A percentile compares a stretch with the other conserved stretches of the same genome.
These are phyloP conservation scores for Hydrocynus forskahlii DNA, from an alignment of 2,797 vertebrate genomes.

Conservation along the genomic window DNA sequence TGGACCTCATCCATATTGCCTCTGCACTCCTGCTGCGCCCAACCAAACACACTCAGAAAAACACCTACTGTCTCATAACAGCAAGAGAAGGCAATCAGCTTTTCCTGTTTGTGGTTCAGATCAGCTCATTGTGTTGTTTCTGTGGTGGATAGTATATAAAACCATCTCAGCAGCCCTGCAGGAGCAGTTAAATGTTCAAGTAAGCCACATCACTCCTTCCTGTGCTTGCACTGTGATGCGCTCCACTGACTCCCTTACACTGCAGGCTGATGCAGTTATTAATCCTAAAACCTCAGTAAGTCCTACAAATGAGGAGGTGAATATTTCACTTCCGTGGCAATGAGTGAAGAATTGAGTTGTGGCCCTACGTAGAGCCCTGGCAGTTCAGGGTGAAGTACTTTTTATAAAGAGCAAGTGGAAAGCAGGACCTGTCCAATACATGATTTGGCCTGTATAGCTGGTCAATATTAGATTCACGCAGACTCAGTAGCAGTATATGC, in stretches of 20 bases:
- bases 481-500: no score
- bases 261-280: not conserved
- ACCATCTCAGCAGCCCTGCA: no score
- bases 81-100: not conserved
- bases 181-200: not conserved
- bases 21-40: not conserved
- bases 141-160: not conserved
- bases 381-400: not conserved
- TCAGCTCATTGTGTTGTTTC: not conserved
- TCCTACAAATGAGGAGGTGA: not conserved
- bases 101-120: not conserved
- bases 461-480: not conserved
- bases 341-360: not conserved
- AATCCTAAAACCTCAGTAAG: not conserved
- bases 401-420: not conserved
- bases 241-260: no score
- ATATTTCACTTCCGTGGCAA: not conserved
- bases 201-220: not conserved
- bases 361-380: not conserved
- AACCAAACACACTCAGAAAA: not conserved
- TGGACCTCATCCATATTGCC: not conserved
- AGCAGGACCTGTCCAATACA: not conserved
- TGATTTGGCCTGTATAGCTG: not conserved
- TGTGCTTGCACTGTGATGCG: not conserved
- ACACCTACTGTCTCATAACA: not conserved